Evolutionary conservation across 2,888 invertebrate species (phyloP).

Genomic region (Caenorhabditis doughertyi): DNA sequence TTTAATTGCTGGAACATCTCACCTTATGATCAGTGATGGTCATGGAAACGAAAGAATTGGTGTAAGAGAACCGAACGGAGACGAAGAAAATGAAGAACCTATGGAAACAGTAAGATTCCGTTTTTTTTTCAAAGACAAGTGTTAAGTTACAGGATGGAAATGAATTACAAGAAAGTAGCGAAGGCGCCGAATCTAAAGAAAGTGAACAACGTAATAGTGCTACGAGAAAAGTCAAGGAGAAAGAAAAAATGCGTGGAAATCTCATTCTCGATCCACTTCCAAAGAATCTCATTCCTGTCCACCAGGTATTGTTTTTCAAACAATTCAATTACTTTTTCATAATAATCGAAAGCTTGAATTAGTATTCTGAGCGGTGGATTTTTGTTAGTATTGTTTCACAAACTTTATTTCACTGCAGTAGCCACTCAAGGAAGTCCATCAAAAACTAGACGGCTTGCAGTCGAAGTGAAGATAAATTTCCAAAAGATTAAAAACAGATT

Average conservation of each 20-base stretch:
- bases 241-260: constrained; percentile 67
- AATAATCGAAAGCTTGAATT: too few species aligned
- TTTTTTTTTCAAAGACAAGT: neutral
- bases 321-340: too few species aligned
- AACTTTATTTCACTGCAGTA: constrained; percentile 94
- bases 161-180: constrained; percentile 6
- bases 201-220: neutral
- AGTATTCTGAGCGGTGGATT: too few species aligned
- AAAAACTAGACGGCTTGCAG: too few species aligned
- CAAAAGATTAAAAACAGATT: constrained; percentile 15
- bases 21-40: constrained; percentile 28
- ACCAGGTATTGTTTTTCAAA: constrained; percentile 84
- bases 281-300: constrained; percentile 71
- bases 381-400: too few species aligned
- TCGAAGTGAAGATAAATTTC: constrained; percentile 24
- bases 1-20: constrained; percentile 26
- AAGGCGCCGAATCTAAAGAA: neutral
- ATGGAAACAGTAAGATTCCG: constrained; percentile 23
- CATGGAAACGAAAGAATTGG: too few species aligned
- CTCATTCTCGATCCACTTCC: constrained; percentile 78
- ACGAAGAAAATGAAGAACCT: constrained; percentile 18
- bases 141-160: constrained; percentile 22
- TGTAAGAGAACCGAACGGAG: constrained; percentile 16
- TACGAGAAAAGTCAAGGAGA: neutral
- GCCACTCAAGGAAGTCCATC: too few species aligned